These are phyloP conservation scores for Oryzias javanicus DNA, from an alignment of 2,113 vertebrate genomes.

Conservation along the genomic window DNA sequence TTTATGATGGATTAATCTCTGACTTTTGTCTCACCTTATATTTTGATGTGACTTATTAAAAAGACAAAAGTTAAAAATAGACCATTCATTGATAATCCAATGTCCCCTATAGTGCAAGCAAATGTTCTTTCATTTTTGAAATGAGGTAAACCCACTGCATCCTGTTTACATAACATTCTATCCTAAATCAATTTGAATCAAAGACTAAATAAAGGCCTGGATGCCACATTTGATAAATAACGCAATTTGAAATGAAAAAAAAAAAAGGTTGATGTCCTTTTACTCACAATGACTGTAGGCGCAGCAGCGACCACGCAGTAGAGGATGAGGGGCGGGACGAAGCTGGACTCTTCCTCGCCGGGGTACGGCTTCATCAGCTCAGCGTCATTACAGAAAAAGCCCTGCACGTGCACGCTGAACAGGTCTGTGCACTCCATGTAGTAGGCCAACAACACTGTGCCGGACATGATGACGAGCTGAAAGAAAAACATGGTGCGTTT, in stretches of 20 bases:
- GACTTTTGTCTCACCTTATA: too few relatives aligned
- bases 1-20: too few relatives aligned
- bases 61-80: too few relatives aligned
- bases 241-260: neutral
- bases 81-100: too few relatives aligned
- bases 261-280: slow-evolving; percentile 15
- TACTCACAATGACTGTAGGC: slow-evolving; percentile 92
- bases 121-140: too few relatives aligned
- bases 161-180: too few relatives aligned
- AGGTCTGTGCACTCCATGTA: slow-evolving; percentile 98
- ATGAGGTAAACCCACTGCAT: too few relatives aligned
- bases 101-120: too few relatives aligned
- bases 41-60: too few relatives aligned
- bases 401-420: slow-evolving; percentile 95
- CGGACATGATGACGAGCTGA: slow-evolving; percentile 99
- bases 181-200: too few relatives aligned
- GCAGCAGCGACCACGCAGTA: slow-evolving; percentile 93
- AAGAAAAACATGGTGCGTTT: slow-evolving; percentile 82
- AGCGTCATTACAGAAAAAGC: slow-evolving; percentile 97
- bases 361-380: slow-evolving; percentile 98
- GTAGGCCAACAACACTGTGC: slow-evolving; percentile 94
- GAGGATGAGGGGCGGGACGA: slow-evolving; percentile 92
- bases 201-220: neutral
- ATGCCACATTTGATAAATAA: neutral
- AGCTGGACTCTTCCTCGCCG: slow-evolving; percentile 90